Conservation (phyloP, 2,797 vertebrate species). For the Thalassophryne amazonica region DNA sequence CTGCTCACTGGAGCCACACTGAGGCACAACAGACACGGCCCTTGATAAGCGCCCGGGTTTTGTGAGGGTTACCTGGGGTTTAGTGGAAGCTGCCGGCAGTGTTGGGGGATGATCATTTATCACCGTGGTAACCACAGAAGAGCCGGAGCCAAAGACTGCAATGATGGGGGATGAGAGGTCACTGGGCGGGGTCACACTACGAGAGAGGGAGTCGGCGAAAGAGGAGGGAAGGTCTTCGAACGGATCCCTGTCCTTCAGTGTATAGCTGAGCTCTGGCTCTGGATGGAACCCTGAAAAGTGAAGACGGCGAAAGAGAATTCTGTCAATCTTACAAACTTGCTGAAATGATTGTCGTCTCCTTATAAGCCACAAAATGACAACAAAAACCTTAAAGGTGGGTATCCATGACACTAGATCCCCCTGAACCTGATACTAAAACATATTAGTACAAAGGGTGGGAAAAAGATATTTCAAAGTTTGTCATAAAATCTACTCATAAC, state of each 20-base stretch:
- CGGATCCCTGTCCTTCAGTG: conserved; percentile 77
- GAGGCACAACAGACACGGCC: conserved; percentile 40
- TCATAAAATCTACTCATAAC: too few relatives aligned
- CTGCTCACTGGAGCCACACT: conserved; percentile 32
- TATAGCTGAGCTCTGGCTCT: conserved; percentile 78
- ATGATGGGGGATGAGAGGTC: conserved; percentile 62
- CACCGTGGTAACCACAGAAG: conserved; percentile 76
- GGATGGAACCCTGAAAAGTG: conserved; percentile 56
- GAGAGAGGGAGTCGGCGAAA: conserved; percentile 45
- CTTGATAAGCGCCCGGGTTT: conserved; percentile 50
- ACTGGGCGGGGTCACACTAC: conserved; percentile 47
- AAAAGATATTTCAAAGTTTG: too few relatives aligned
- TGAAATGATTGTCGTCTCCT: too few relatives aligned
- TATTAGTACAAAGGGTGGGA: too few relatives aligned
- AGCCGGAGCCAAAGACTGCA: conserved; percentile 61
- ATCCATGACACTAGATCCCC: too few relatives aligned
- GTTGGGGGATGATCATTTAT: conserved; percentile 85
- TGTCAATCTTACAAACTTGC: too few relatives aligned
- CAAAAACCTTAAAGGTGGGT: too few relatives aligned
- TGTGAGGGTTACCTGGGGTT: conserved; percentile 82
- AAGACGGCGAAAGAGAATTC: background rate
- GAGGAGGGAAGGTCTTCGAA: conserved; percentile 66
- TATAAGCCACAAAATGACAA: too few relatives aligned
- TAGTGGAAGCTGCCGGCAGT: conserved; percentile 80
- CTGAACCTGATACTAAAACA: too few relatives aligned